Evolutionary conservation across 2,113 vertebrate species (phyloP).

Genomic region (Brachypodius melanocephalos): DNA sequence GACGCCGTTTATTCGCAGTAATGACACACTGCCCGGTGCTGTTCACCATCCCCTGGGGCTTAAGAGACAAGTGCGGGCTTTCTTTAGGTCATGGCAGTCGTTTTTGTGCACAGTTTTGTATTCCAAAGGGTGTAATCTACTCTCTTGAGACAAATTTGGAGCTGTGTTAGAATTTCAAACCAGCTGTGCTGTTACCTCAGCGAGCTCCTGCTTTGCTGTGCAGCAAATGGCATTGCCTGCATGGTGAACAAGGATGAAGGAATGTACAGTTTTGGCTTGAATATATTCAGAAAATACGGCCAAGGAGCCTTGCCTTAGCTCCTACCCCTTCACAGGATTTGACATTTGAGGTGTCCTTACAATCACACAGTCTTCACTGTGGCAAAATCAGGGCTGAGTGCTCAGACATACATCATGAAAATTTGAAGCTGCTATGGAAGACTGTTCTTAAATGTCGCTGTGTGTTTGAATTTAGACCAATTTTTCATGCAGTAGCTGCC

Average conservation of each 20-base stretch:
- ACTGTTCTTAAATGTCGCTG: background rate
- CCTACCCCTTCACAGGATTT: background rate
- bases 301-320: background rate
- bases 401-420: background rate
- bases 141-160: background rate
- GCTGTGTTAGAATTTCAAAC: background rate
- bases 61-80: background rate
- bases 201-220: background rate
- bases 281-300: background rate
- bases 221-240: background rate
- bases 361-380: background rate
- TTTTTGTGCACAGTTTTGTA: background rate
- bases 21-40: background rate
- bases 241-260: background rate
- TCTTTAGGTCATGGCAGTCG: background rate
- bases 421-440: background rate
- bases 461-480: background rate
- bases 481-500: background rate
- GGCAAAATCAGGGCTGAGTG: background rate
- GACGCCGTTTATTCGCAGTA: accelerated
- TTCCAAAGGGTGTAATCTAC: background rate
- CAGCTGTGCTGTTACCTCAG: background rate
- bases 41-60: background rate
- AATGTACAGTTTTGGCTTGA: background rate
- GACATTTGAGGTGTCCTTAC: background rate